Evolutionary conservation across 2,888 invertebrate species (phyloP), one percentile per base, ranked within the genome.

Genomic region (Calameuta pallipes): DNA sequence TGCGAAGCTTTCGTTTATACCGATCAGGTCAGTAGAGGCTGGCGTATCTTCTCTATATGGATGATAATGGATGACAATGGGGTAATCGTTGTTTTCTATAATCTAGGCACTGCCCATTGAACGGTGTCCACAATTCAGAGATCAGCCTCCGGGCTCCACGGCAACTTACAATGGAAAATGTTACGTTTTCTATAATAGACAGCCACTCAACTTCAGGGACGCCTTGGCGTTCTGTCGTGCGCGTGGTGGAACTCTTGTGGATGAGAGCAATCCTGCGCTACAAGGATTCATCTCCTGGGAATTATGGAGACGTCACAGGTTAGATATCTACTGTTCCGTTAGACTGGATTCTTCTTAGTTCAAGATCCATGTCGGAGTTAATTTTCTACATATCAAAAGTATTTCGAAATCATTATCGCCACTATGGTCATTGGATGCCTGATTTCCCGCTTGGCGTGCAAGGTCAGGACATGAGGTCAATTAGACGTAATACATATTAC

Each of bases 251-350:
- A 96, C 97, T 0, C 92, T 98, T 56, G 96, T 98, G 6, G 97
- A 97, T 87, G 98, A 98, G 92, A 97, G 97, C 89, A 98, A 98
- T 92, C 97, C 98, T 0, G 98, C 98, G 0, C 93, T 98, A 68
- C 98, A 98, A 92, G 98, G 98, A 0, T 98, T 98, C 92, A 96
- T 98, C 83, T 97, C 97, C 89, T 98, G 98, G 98, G 98, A 98
- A 89, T 92, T 98, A 69, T 98, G 98, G 97, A 93, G 98, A 81
- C 93, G 98, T 75, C 98, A 98, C 91, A 94, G 96, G 93, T 95
- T 86, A 90, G 92, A 88, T 71, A 4, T 78, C 30, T 30, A 71
- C 33, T 73, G 3, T 31, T 13, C n/a, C 23, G 6, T 9, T 36
- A 78, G 31, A 70, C 2, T 70, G 15, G 71, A 33, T 70, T 70